Evolutionary conservation across 1,140 invertebrate genomes (phyloP), one percentile per base, ranked within the genome.

Genomic region (Leptonema lineaticorne): DNA sequence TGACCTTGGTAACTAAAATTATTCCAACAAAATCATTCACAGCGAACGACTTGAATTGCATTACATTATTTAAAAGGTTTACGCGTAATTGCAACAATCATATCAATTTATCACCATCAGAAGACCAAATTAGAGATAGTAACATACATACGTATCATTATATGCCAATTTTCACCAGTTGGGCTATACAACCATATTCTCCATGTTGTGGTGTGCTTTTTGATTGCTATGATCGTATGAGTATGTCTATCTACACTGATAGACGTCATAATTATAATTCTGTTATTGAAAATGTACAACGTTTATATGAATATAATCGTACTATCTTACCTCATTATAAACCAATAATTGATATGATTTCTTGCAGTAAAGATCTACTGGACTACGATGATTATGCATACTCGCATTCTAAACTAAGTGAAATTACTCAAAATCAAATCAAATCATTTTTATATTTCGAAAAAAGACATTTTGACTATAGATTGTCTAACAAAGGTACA

Each of bases 381-480:
- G 72, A 73, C 69, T 73, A 73, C 67, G 72, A 73, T 73, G 72
- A 73, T 50, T 73, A 69, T 59, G 53, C 69, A 27, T 69, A 69
- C 33, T 67, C 72, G 41, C 63, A 73, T 56, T 62, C 50, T 37
- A 69, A 71, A 30, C n/a, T 63, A 5, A 69, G 48, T 28, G 69
- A 73, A 30, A 59, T 63, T 16, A 66, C 65, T 18, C 64, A 66
- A 64, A 71, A 69, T 24, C 72, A 73, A 65, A 58, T 73, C 33
- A 67, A 69, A 18, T 56, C 72, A 30, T 57, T 73, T 20, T 69
- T 73, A 46, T 69, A 71, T 63, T 45, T 57, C 20, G 67, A 73
- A 46, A 65, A 48, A 46, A 65, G 56, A 53, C 50, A 56, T 9
- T 64, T 69, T 26, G 50, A 69, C 45, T 73, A 73, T 59, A 29